A percentile compares a stretch with the other conserved stretches of the same genome.
Evolutionary conservation across 1,140 invertebrate species (phyloP).

Genomic region (Proctacanthus coquilletti): DNA sequence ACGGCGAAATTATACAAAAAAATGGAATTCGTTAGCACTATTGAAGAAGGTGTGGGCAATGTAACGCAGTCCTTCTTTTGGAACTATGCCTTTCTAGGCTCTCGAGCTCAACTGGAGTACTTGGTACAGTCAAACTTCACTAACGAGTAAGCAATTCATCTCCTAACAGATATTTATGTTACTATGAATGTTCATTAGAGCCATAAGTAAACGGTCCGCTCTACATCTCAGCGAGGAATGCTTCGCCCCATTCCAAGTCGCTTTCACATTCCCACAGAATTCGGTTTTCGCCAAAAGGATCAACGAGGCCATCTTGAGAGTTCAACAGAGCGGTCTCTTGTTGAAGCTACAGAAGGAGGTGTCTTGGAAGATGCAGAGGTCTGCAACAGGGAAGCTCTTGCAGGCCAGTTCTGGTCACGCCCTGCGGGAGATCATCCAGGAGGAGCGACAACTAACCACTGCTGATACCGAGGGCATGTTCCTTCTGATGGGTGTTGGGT

Average conservation of each 20-base stretch:
- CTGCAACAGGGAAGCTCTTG: constrained; percentile 37
- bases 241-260: constrained; percentile 48
- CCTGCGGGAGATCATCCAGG: constrained; percentile 27
- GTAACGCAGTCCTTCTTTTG: constrained; percentile 52
- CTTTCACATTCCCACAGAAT: constrained; percentile 40
- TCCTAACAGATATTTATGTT: neutral
- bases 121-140: constrained; percentile 51
- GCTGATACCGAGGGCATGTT: constrained; percentile 69
- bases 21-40: constrained; percentile 44
- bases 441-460: constrained; percentile 50
- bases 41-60: constrained; percentile 47
- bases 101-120: constrained; percentile 46
- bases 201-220: constrained; percentile 36
- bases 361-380: constrained; percentile 48
- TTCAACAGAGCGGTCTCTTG: constrained; percentile 45
- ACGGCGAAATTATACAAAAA: constrained; percentile 43
- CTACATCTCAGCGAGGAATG: constrained; percentile 55
- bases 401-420: constrained; percentile 29
- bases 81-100: constrained; percentile 56
- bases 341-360: constrained; percentile 48
- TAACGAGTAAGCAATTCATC: constrained; percentile 30
- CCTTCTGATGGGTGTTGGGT: constrained; percentile 48
- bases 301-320: constrained; percentile 37
- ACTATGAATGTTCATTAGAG: constrained; percentile 12
- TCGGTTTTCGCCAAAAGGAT: constrained; percentile 43